Evolutionary conservation across 2,888 invertebrate genomes (phyloP), one percentile per base, ranked within the genome.

Genomic region (Artemia sp.): DNA sequence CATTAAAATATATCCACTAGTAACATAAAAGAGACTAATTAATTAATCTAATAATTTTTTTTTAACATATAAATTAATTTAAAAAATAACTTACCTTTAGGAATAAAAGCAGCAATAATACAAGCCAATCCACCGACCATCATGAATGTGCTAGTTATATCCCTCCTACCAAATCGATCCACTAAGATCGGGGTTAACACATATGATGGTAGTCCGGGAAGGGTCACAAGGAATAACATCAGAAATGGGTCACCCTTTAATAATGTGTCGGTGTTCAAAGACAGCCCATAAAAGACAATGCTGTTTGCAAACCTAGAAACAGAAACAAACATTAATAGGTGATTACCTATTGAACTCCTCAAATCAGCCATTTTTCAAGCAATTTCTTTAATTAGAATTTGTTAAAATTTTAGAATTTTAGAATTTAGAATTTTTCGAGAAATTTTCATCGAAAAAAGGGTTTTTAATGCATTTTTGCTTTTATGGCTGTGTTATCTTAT

Each of bases 171-270:
- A 73, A 86, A 82, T 66, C 83, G 82, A 77, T 90, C 90, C 76
- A 91, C 83, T 12, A 89, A 81, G 72, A 86, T 83, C 69, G 87
- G 82, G 7, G 88, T 85, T 5, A 86, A 80, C 0, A 85, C 81
- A 74, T 90, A 90, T 74, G 89, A 87, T 0, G 92, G 92, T 67
- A 89, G 79, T 76, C 92, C 92, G 0, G 91, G 89, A 51, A 90
- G 80, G 1, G 86, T 87, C 80, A 87, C 85, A 9, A 90, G 82
- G 75, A 90, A 90, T 69, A 88, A 81, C 74, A 89, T 87, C 12
- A 91, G 77, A 77, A 84, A 90, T 0, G 91, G 90, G 78, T 91
- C 89, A 14, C 88, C 90, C 73, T 85, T 83, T n/a, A 91, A 80
- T n/a, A 58, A 19, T 74, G 85, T 87, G 6, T 89, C 89, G 0